phyloP scores from a whole-genome alignment of 1,140 invertebrate genomes.

The Dysdera silvatica region DNA sequence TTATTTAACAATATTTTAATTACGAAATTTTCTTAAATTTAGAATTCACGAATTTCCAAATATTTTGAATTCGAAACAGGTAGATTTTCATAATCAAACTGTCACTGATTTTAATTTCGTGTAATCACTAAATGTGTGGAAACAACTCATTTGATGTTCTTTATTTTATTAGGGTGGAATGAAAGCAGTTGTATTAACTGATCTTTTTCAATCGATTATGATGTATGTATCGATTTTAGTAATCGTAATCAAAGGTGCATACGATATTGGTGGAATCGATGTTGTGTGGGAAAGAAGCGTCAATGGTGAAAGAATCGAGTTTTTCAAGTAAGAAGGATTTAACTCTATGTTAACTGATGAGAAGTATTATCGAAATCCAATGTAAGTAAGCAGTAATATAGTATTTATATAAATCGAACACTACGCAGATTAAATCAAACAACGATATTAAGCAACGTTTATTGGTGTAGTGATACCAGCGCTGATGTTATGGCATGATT shows the following conservation, averaged over 20 bases:
- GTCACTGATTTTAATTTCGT: no score
- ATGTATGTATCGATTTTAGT: constrained; percentile 76
- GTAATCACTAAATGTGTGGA: no score
- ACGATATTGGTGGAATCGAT: constrained; percentile 59
- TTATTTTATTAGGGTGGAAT: constrained; percentile 63
- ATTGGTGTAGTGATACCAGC: no score
- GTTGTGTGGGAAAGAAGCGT: constrained; percentile 59
- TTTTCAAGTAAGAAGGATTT: constrained; percentile 65
- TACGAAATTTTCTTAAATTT: neutral
- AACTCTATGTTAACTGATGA: neutral
- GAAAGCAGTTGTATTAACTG: constrained; percentile 89
- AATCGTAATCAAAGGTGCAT: constrained; percentile 62
- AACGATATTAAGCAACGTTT: no score
- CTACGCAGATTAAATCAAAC: no score
- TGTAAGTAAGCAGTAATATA: no score
- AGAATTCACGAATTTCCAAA: neutral
- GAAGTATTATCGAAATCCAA: neutral
- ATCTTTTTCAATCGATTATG: constrained; percentile 75
- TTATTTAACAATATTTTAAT: neutral
- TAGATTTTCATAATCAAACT: no score
- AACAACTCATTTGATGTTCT: neutral
- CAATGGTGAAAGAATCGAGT: constrained; percentile 60
- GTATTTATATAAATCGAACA: no score
- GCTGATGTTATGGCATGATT: no score
- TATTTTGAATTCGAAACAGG: neutral